Conservation (phyloP, 2,888 invertebrate species). For the Hoplodrina blanda region DNA sequence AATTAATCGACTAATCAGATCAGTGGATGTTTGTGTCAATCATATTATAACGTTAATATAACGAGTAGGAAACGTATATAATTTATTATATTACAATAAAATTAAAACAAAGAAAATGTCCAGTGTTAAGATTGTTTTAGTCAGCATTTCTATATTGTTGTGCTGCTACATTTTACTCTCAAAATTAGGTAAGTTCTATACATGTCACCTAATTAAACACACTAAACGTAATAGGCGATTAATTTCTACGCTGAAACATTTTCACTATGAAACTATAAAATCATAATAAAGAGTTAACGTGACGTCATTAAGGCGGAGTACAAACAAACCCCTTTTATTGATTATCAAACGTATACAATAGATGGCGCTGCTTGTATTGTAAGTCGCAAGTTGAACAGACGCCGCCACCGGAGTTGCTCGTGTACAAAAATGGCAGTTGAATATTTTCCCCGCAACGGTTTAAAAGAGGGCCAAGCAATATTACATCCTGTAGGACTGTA, state of each 20-base stretch:
- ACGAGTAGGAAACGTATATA: background rate
- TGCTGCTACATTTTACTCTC: background rate
- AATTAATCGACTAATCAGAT: background rate
- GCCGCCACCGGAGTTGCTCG: constrained; percentile 89
- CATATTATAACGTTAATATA: background rate
- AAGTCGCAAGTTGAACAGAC: constrained; percentile 85
- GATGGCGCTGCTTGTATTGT: constrained; percentile 88
- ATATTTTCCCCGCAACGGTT: constrained; percentile 86
- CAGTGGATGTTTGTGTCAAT: background rate
- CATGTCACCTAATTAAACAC: background rate
- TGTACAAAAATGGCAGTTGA: constrained; percentile 90
- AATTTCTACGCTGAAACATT: background rate
- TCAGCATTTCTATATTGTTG: background rate
- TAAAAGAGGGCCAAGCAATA: constrained; percentile 61
- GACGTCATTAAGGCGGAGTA: constrained; percentile 67
- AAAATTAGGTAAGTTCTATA: background rate
- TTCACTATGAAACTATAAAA: constrained; percentile 22
- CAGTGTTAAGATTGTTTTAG: background rate
- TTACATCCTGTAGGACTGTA: constrained; percentile 61
- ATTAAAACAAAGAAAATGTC: background rate
- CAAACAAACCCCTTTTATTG: constrained; percentile 80
- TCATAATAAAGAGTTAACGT: constrained; percentile 33
- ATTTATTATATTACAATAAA: background rate
- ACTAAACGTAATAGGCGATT: background rate
- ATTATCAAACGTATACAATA: constrained; percentile 87